phyloP scores from a whole-genome alignment of 1,140 invertebrate species.

The Hestina assimilis region DNA sequence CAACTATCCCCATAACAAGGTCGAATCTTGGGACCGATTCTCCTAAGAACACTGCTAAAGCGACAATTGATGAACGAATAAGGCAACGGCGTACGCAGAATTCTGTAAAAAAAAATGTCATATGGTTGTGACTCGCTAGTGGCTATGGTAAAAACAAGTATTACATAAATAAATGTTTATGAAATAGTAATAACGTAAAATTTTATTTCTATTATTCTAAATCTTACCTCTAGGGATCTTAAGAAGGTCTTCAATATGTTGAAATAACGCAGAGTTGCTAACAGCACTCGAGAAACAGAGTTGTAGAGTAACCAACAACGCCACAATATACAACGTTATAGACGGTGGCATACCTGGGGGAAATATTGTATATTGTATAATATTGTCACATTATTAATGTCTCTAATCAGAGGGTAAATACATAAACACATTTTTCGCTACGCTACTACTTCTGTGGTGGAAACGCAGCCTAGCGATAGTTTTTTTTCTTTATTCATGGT shows the following conservation, averaged over 20 bases:
- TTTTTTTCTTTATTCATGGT: too few relatives aligned
- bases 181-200: too few relatives aligned
- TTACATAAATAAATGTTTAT: background rate
- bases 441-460: too few relatives aligned
- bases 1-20: conserved; percentile 91
- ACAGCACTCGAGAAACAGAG: conserved; percentile 87
- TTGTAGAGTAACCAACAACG: conserved; percentile 85
- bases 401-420: too few relatives aligned
- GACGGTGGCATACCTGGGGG: conserved; percentile 82
- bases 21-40: conserved; percentile 93
- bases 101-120: conserved; percentile 82
- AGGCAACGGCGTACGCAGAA: conserved; percentile 89
- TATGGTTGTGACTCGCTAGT: too few relatives aligned
- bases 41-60: conserved; percentile 86
- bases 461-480: too few relatives aligned
- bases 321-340: conserved; percentile 79
- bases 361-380: too few relatives aligned
- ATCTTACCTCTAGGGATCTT: conserved; percentile 55
- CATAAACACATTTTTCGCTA: too few relatives aligned
- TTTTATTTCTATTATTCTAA: background rate
- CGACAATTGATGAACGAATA: conserved; percentile 84
- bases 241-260: conserved; percentile 78
- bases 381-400: too few relatives aligned
- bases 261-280: conserved; percentile 86
- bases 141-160: background rate